Base-by-base conservation (phyloP, 1,140 invertebrate species). In the Drosophila nigromelanica region DNA sequence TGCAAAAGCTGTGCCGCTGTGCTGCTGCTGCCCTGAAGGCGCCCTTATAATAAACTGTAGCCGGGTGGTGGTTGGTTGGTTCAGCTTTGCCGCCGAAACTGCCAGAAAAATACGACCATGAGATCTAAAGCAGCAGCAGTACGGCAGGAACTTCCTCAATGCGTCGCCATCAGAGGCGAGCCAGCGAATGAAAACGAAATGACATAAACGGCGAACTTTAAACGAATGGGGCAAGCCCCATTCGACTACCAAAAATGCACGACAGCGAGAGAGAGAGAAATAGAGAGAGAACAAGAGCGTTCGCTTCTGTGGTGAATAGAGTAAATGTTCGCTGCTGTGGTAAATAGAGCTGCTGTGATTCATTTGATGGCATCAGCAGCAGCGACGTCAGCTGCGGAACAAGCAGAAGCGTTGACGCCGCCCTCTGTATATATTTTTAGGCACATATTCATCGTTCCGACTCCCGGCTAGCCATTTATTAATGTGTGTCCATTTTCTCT, bases 101-200 rank as follows among this genome's bases (percentile, higher is more conserved):
- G 39, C 70, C 70, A 74, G 69, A 75, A 81, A 78, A 61, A 48
- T 77, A 37, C 48, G 39, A 72, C 69, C 62, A 72, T 66, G 69
- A 73, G 40, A 60, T 42, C 37, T 18, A 39, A 66, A n/a, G 39
- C 52, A 60, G 18, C 35, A 40, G 50, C 30, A 14, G 35, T 24
- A 24, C 27, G 27, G 3, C 27, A 37, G 12, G 12, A 55, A 8
- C 40, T 21, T 18, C 4, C 33, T 21, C 10, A 15, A 24, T 73
- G 30, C 14, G 55, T 47, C 58, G 71, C 50, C 55, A 48, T 42
- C 50, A 39, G 40, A 43, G 18, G 43, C 40, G 14, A 37, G 62
- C 67, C 4, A 66, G 56, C 73, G 54, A 86, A 87, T 78, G 81
- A 87, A 86, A 86, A 78, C 56, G 81, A 86, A 86, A 85, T 81